Conservation (phyloP, 2,888 invertebrate species). For the Mystacides longicornis region DNA sequence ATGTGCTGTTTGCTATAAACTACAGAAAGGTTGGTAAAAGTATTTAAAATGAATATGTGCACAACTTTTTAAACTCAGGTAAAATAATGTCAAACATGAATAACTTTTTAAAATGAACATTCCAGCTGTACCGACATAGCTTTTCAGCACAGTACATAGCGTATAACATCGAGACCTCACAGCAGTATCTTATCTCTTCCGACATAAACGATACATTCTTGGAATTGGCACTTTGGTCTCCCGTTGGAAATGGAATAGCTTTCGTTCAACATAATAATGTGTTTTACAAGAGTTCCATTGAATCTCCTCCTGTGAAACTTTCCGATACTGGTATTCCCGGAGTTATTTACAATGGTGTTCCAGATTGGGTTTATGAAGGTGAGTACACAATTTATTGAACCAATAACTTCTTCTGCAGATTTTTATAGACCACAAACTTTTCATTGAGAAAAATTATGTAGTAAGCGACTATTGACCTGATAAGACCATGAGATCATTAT, state of each 20-base stretch:
- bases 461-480: no score
- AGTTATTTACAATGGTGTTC: conserved; percentile 73
- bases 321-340: conserved; percentile 56
- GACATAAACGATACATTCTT: conserved; percentile 44
- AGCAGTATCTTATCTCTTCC: conserved; percentile 33
- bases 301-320: conserved; percentile 44
- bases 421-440: no score
- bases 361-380: conserved; percentile 97
- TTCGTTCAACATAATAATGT: conserved; percentile 70
- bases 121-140: conserved; percentile 72
- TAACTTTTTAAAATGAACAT: conserved; percentile 22
- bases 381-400: no score
- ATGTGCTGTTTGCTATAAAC: conserved; percentile 54
- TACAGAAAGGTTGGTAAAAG: conserved; percentile 49
- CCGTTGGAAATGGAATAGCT: conserved; percentile 61
- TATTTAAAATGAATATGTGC: not conserved
- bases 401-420: no score
- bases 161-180: conserved; percentile 52
- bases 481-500: no score
- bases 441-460: no score
- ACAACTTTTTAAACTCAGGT: no score
- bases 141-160: conserved; percentile 68
- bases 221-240: conserved; percentile 73
- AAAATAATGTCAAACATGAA: not conserved
- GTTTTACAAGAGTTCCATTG: conserved; percentile 58